Base-by-base conservation (phyloP, 2,888 invertebrate genomes). In the Spialia ferax region DNA sequence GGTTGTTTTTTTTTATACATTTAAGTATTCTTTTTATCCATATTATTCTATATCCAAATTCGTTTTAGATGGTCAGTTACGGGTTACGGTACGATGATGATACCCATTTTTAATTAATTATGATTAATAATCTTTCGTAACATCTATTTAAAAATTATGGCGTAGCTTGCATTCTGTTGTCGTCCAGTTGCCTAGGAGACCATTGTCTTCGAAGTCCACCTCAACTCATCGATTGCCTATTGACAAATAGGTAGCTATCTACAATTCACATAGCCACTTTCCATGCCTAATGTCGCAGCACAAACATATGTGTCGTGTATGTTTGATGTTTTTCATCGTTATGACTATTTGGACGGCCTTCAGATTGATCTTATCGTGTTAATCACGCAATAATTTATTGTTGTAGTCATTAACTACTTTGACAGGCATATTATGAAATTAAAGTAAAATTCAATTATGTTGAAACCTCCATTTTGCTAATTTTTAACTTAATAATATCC, bases 201-300 rank as follows among this genome's bases (percentile, higher is more conserved):
- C 82, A 82, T 86, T 88, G 90, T 92, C 91, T 92, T 91, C 82
- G 80, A 84, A 81, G 81, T 80, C 79, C 84, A 79, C 77, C 65
- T 48, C 45, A 22, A 15, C 11, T 32, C 59, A 65, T 86, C 86
- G 85, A 85, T 85, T 86, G 76, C 77, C 86, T 86, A 91, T 90
- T 89, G 91, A 92, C 91, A 87, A 85, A 88, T 86, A 87, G 73
- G 63, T 71, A 66, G 52, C 67, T 73, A 73, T 73, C 68, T 71
- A 73, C 74, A 66, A 73, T 71, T 72, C 71, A 73, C 72, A 73
- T 73, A 70, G 71, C 69, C 71, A 70, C 62, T 69, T 68, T 70
- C 70, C 73, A 72, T 70, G 72, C 78, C 74, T 80, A 83, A 82
- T 78, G 76, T 80, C 77, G 79, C 80, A 74, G 63, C 64, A 69